phyloP scores from a whole-genome alignment of 2,797 vertebrate genomes.

The Tapirus indicus region DNA sequence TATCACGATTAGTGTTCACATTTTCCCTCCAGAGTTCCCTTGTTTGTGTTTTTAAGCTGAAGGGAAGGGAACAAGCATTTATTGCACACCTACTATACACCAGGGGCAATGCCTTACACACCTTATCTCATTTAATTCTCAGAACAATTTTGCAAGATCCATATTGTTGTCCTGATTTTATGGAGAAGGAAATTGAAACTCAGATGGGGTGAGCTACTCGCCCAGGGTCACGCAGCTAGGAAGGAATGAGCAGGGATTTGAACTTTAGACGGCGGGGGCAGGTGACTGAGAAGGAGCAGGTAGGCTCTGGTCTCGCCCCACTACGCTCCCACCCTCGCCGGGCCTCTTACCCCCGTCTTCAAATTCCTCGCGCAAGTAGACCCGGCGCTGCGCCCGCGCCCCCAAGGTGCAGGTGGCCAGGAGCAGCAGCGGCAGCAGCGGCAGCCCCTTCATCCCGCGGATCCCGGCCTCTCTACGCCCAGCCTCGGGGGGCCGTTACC shows the following conservation, averaged over 20 bases:
- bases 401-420: background rate
- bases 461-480: background rate
- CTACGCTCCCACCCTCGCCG: accelerated
- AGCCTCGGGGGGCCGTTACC: background rate
- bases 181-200: background rate
- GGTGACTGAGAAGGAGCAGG: background rate
- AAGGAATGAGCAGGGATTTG: background rate
- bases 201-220: background rate
- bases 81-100: background rate
- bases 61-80: background rate
- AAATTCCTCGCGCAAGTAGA: slow-evolving; percentile 93
- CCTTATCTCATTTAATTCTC: background rate
- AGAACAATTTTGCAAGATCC: slow-evolving; percentile 2
- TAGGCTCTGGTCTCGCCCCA: background rate
- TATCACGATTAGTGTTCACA: background rate
- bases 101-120: background rate
- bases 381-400: background rate
- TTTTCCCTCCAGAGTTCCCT: slow-evolving; percentile 20
- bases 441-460: background rate
- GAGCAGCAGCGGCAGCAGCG: slow-evolving; percentile 40
- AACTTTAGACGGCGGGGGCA: background rate
- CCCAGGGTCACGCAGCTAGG: background rate
- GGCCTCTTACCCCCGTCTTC: slow-evolving; percentile 92
- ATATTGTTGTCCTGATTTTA: background rate
- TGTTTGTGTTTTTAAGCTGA: background rate